Evolutionary conservation across 2,797 vertebrate species (phyloP), one percentile per base, ranked within the genome.

Genomic region (Phataginus tricuspis): DNA sequence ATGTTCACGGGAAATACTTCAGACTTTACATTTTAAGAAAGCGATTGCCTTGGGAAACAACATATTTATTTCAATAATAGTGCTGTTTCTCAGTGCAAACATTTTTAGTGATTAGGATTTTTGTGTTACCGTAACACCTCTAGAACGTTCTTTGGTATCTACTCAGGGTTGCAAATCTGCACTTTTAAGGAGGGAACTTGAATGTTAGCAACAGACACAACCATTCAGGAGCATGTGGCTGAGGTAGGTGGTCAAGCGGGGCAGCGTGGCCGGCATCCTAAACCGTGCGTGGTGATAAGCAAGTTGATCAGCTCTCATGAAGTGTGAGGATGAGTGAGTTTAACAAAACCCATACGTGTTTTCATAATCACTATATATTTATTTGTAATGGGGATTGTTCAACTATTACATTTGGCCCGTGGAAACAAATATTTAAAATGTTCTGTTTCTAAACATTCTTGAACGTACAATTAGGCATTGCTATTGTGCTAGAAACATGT

Each of bases 361-460:
- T 96, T 96, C 86, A 97, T 10, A 79, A 59, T 78, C 64, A 31
- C 79, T 90, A 23, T 90, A 23, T 90, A 79, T 97, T 89, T 86
- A 94, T 63, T 74, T 94, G 68, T 69, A 78, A 92, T 89, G 59
- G 95, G 96, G 88, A 86, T 66, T 79, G 37, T 51, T 90, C 78
- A 83, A 89, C 71, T 77, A n/a, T 66, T 89, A 23, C 39, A 66
- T 83, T 94, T 96, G 79, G 59, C 55, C 78, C n/a, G 9, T 72
- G 27, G 21, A 83, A 96, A 79, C 74, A 95, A 63, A 86, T 74
- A 88, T 85, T 88, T 75, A 34, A 96, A 95, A 89, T 71, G 29
- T 82, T 66, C 57, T 94, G 9, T 85, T 92, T 96, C 80, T 92
- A 94, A 92, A 69, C 68, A 92, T 90, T 95, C 77, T 63, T 88